Base-by-base conservation (phyloP, 2,888 invertebrate genomes). In the Tribolium freemani region DNA sequence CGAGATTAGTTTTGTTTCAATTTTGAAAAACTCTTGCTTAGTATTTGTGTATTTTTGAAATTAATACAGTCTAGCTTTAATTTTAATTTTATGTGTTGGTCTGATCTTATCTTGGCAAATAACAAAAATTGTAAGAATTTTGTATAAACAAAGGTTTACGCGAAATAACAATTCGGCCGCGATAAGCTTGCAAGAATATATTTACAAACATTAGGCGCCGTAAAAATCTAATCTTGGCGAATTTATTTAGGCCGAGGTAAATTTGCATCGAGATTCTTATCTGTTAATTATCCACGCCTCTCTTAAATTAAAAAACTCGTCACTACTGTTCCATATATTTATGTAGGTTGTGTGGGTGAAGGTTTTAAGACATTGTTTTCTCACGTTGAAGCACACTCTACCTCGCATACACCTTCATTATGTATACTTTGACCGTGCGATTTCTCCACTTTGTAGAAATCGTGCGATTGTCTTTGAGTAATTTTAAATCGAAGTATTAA, bases 371-470 rank as follows among this genome's bases (percentile, higher is more conserved):
- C 61, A 61, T 50, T 69, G 51, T 63, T 51, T 70, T 63, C 56
- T 58, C 16, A 60, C 60, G 60, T 44, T 21, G 38, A 9, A 38
- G 38, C 51, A 51, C 51, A 51, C 21, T 45, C 45, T 58, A 45
- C n/a, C 61, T 30, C 8, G 11, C 16, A 20, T 46, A 5, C 38
- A 45, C 45, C 6, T 63, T 70, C 69, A 72, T 72, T 72, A 72
- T 63, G 72, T 68, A 72, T 72, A 72, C 72, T 72, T 72, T 72
- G 72, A 72, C 68, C 72, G 72, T 50, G 5, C 11, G 56, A 13
- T 46, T 67, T 48, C n/a, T 26, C 13, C 46, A 10, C 45, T 13
- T 26, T 13, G 21, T 38, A 26, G 30, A 16, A 30, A 57, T 57
- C 38, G 57, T 45, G 8, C 3, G n/a, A 45, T 45, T 48, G 11